Base-by-base conservation (phyloP, 64 coral and sea anemone genomes). In the Stylophora pistillata region DNA sequence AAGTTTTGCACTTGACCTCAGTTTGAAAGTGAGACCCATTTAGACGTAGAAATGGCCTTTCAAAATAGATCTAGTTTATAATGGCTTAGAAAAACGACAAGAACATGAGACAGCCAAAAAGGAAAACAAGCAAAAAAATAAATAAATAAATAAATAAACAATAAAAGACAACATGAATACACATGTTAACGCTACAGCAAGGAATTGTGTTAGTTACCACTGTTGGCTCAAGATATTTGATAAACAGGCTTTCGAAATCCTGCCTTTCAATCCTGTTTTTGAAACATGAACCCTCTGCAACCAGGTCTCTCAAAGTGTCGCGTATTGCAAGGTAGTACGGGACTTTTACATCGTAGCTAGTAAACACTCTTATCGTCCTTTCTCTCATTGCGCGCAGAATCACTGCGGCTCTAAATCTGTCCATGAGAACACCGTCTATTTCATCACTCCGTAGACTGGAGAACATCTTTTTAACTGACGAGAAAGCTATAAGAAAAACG, bases 361-460 rank as follows among this genome's bases (percentile, higher is more conserved):
- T 47, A 58, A 85, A 37, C 18, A 95, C 87, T 61, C 79, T 90
- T 1, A 95, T 30, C 5, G 28, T 15, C 5, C 54, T 20, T 25
- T 73, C 28, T 13, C 54, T 28, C 30, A 61, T 64, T 10, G 41
- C 37, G 52, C 58, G 5, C 23, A 95, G 55, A 21, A 85, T n/a
- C n/a, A 78, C 32, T 14, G 74, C 71, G 0, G 79, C 89, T 26
- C 79, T 68, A 68, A 85, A 92, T 20, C 74, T 90, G 34, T 95
- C 94, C 20, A 95, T 85, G 6, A 95, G 34, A 20, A 89, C 73
- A 9, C 86, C 94, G 9, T 95, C 81, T 20, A 91, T 72, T 9
- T 53, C 29, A 54, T 79, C 76, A n/a, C 17, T 20, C 15, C 68
- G 23, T 34, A 95, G n/a, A 1, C 70, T 55, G 15, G 20, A 29